phyloP scores from a whole-genome alignment of 2,113 vertebrate genomes.

The Salvelinus alpinus region DNA sequence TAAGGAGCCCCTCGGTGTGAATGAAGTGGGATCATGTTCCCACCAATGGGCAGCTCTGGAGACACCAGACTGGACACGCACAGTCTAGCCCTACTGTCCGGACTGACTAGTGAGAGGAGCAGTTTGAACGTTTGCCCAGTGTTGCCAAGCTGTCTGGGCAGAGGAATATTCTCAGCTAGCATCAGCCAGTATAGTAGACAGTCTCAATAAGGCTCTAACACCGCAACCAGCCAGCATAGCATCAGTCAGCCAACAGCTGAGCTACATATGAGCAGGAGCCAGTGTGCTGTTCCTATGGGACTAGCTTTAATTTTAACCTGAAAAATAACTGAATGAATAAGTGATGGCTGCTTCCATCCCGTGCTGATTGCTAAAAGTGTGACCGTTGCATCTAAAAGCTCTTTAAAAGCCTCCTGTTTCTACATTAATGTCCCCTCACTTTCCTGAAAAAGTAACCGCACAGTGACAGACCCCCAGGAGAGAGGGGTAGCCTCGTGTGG shows the following conservation, averaged over 20 bases:
- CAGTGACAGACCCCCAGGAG: not conserved
- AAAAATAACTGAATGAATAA: slow-evolving; percentile 13
- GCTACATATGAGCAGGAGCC: too few species aligned
- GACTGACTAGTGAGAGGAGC: not conserved
- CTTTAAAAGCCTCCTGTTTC: slow-evolving; percentile 7
- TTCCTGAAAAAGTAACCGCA: not conserved
- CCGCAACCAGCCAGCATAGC: too few species aligned
- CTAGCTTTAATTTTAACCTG: not conserved
- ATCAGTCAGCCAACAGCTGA: too few species aligned
- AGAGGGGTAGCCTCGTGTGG: not conserved
- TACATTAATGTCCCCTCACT: not conserved
- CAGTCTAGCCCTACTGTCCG: not conserved
- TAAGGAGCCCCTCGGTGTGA: not conserved
- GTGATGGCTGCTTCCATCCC: not conserved
- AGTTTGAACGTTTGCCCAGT: not conserved
- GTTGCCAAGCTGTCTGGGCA: not conserved
- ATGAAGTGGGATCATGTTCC: not conserved
- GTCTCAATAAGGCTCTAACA: not conserved
- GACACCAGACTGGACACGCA: not conserved
- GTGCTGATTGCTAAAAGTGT: slow-evolving; percentile 7
- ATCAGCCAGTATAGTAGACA: not conserved
- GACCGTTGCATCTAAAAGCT: slow-evolving; percentile 1
- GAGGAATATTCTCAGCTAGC: not conserved
- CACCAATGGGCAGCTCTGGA: not conserved
- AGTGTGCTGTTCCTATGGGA: too few species aligned